These are phyloP conservation scores for Myopa tessellatipennis DNA, from an alignment of 2,888 invertebrate genomes.

Conservation along the genomic window DNA sequence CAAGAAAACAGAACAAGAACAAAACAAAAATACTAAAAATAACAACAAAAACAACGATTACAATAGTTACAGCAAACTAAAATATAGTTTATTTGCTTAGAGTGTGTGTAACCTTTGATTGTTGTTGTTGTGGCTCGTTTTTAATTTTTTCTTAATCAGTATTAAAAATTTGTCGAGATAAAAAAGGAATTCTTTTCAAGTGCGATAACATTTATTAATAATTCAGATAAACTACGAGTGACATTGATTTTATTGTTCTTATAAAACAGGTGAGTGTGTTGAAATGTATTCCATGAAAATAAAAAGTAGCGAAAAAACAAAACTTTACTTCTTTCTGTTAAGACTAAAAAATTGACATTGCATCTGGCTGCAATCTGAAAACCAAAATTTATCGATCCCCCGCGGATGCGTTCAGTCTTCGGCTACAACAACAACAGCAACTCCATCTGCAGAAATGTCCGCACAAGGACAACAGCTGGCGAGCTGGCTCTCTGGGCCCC, in stretches of 20 bases:
- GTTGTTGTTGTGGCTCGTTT: background rate
- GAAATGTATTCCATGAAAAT: background rate
- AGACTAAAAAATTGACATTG: too few relatives aligned
- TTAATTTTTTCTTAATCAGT: background rate
- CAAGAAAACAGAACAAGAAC: background rate
- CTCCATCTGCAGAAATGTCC: constrained; percentile 8
- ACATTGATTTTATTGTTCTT: background rate
- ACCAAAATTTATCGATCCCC: constrained; percentile 34
- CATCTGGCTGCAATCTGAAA: background rate
- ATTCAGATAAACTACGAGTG: too few relatives aligned
- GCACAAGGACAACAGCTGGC: constrained; percentile 46
- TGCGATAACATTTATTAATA: too few relatives aligned
- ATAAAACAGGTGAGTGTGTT: background rate
- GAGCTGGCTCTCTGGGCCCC: constrained; percentile 36
- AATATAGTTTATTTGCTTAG: too few relatives aligned
- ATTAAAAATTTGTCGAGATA: too few relatives aligned
- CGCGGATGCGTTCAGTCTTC: constrained; percentile 27
- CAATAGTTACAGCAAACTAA: too few relatives aligned
- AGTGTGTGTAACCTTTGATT: background rate
- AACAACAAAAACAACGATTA: background rate
- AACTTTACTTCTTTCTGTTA: too few relatives aligned
- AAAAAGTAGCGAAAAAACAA: too few relatives aligned
- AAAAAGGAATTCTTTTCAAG: too few relatives aligned
- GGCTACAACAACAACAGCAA: constrained; percentile 49
- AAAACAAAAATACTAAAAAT: background rate